These are phyloP conservation scores for Neomonachus schauinslandi DNA, from an alignment of 2,113 vertebrate genomes.

Conservation along the genomic window DNA sequence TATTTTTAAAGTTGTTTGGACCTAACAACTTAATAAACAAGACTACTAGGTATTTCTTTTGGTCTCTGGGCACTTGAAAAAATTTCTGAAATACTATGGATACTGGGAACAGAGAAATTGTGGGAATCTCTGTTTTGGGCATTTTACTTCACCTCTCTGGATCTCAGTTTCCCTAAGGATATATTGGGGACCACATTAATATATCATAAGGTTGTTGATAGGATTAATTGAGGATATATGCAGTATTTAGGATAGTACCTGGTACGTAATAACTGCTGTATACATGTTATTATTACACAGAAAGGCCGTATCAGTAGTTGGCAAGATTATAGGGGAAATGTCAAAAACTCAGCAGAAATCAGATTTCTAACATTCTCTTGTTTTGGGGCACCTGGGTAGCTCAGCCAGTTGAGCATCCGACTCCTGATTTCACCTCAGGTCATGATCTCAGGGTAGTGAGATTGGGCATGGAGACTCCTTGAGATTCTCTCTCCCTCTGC, in stretches of 20 bases:
- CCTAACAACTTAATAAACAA: neutral
- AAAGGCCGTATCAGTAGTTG: neutral
- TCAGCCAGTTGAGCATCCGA: neutral
- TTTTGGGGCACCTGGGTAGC: neutral
- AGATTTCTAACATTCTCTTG: neutral
- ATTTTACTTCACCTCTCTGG: neutral
- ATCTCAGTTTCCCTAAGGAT: neutral
- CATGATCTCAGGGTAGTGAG: neutral
- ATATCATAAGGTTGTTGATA: neutral
- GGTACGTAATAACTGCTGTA: neutral
- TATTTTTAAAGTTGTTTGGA: neutral
- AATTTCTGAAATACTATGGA: neutral
- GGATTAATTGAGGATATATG: neutral
- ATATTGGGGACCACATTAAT: neutral
- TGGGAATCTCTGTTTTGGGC: neutral
- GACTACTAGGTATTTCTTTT: slow-evolving; percentile 1
- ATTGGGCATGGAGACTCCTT: neutral
- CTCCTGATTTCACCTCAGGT: neutral
- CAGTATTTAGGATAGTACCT: neutral
- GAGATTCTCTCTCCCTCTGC: neutral
- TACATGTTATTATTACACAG: neutral
- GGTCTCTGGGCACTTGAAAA: neutral
- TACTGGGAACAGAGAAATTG: neutral
- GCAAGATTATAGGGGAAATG: neutral
- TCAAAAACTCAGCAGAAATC: neutral